Evolutionary conservation across 2,113 vertebrate species (phyloP).

Genomic region (Plotosus lineatus): DNA sequence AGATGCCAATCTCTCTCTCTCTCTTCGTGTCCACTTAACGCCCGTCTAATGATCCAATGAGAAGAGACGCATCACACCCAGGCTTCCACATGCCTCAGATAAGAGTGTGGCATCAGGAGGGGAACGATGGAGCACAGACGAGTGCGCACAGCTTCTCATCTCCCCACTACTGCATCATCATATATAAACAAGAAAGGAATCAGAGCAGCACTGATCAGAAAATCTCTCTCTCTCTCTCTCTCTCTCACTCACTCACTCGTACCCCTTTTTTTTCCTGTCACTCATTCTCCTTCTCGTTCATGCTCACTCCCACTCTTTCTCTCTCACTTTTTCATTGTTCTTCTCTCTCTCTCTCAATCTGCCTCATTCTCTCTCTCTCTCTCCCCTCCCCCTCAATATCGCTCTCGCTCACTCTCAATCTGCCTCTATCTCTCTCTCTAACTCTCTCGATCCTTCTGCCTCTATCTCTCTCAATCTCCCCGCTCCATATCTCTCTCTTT

Average conservation of each 20-base stretch:
- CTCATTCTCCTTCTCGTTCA: no score
- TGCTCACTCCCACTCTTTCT: background rate
- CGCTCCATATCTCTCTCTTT: no score
- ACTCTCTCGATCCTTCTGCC: background rate
- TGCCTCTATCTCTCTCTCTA: background rate
- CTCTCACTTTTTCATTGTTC: no score
- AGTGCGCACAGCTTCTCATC: background rate
- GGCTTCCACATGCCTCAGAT: background rate
- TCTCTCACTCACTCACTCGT: background rate
- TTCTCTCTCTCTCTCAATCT: background rate
- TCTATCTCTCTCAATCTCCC: background rate
- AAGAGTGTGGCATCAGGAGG: background rate
- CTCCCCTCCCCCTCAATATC: background rate
- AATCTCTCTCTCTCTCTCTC: background rate
- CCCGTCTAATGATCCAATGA: constrained; percentile 1
- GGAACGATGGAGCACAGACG: background rate
- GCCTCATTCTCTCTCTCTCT: background rate
- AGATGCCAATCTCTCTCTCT: constrained; percentile 28
- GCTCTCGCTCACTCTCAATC: background rate
- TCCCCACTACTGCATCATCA: background rate
- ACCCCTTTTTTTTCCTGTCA: no score
- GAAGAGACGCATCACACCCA: constrained; percentile 1
- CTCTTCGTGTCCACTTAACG: background rate
- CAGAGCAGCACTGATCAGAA: background rate
- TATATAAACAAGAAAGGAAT: no score